These are phyloP conservation scores for Linnaemya tessellans DNA, from an alignment of 2,888 invertebrate genomes.

Conservation along the genomic window DNA sequence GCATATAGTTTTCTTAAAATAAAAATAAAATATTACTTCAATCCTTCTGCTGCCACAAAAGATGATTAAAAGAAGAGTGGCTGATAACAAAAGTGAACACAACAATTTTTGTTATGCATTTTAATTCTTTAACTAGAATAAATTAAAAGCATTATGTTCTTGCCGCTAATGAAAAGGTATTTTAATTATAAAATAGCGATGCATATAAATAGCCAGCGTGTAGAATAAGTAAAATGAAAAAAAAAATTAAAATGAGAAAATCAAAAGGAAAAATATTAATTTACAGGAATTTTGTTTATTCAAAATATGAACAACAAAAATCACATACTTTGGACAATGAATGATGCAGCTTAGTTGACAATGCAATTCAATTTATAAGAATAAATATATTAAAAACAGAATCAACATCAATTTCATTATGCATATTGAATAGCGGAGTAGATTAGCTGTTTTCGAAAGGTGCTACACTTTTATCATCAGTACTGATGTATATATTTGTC, in stretches of 20 bases:
- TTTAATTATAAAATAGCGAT: conserved; percentile 60
- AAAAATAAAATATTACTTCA: background rate
- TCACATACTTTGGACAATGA: background rate
- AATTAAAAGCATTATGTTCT: conserved; percentile 51
- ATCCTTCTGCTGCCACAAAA: background rate
- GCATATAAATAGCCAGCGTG: conserved; percentile 14
- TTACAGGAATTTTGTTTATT: conserved; percentile 33
- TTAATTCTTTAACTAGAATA: conserved; percentile 66
- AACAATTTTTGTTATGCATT: conserved; percentile 37
- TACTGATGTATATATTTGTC: too few species aligned
- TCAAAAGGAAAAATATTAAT: conserved; percentile 1
- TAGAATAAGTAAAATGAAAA: background rate
- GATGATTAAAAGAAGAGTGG: conserved; percentile 10
- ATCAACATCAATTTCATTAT: too few species aligned
- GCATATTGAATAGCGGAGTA: too few species aligned
- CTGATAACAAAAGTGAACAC: background rate
- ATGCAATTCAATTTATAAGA: too few species aligned
- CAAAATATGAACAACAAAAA: conserved; percentile 2
- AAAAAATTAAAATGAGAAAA: conserved; percentile 11
- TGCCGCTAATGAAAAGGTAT: conserved; percentile 31
- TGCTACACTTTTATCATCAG: too few species aligned
- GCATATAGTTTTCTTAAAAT: background rate
- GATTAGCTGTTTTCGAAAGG: too few species aligned
- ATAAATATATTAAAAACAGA: too few species aligned
- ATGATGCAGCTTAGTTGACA: background rate